Percentiles rank a stretch among this genome's conserved stretches.
These are phyloP conservation scores for Eristalis intricaria DNA, from an alignment of 2,888 invertebrate genomes.

Conservation along the genomic window DNA sequence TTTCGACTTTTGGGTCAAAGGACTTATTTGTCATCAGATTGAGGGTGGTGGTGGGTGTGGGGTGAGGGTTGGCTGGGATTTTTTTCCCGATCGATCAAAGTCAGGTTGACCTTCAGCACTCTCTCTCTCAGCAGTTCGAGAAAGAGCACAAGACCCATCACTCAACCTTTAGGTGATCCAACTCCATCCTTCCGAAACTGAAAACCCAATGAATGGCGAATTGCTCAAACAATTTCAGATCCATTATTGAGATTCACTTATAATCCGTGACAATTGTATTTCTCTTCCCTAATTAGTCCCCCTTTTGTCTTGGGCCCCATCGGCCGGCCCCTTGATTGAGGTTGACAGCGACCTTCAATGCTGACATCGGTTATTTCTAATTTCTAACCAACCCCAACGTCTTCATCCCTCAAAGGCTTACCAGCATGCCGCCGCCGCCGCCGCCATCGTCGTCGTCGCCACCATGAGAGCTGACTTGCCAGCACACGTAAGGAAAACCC, in stretches of 20 bases:
- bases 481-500: conserved; percentile 32
- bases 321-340: conserved; percentile 10
- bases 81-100: not conserved
- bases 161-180: no score
- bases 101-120: not conserved
- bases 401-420: conserved; percentile 29
- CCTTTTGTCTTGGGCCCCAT: not conserved
- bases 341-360: conserved; percentile 21
- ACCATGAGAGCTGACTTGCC: not conserved
- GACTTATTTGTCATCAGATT: not conserved
- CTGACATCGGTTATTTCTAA: conserved; percentile 35
- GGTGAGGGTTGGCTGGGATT: not conserved
- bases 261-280: conserved; percentile 15
- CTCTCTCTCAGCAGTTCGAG: no score
- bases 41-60: not conserved
- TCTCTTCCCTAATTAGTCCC: not conserved
- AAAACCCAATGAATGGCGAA: not conserved
- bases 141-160: no score
- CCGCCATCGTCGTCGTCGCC: not conserved
- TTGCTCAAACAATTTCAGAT: not conserved
- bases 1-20: conserved; percentile 3
- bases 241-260: conserved; percentile 17
- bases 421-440: not conserved
- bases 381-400: conserved; percentile 14
- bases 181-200: not conserved